Evolutionary conservation across 2,113 vertebrate species (phyloP).

Genomic region (Polypterus bichir): DNA sequence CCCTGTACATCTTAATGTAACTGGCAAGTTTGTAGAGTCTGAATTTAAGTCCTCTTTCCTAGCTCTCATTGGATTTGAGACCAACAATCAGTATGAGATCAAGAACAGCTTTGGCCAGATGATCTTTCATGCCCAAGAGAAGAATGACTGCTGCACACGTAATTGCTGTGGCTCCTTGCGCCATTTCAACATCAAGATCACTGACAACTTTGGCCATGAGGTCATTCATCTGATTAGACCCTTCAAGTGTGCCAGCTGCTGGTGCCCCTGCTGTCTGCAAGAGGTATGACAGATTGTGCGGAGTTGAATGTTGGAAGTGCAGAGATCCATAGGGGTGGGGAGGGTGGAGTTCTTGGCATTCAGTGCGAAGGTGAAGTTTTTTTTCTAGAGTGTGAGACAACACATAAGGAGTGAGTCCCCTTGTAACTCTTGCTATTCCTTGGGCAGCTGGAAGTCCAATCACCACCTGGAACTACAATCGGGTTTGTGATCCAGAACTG

Average conservation of each 20-base stretch:
- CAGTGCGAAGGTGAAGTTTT: not conserved
- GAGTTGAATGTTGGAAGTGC: not conserved
- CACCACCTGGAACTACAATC: constrained; percentile 68
- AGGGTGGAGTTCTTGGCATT: not conserved
- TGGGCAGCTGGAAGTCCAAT: constrained; percentile 71
- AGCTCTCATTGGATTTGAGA: constrained; percentile 70
- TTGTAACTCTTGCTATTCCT: not conserved
- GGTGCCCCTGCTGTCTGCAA: constrained; percentile 76
- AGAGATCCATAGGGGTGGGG: not conserved
- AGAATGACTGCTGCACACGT: constrained; percentile 70
- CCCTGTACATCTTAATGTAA: too few relatives aligned
- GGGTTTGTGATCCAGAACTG: constrained; percentile 72
- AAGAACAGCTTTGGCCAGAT: constrained; percentile 69
- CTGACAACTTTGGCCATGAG: constrained; percentile 58
- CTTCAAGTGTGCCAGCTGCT: constrained; percentile 66
- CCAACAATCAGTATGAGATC: constrained; percentile 69
- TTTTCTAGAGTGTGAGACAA: not conserved
- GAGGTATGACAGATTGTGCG: constrained; percentile 44
- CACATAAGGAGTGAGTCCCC: too few relatives aligned
- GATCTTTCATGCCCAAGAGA: constrained; percentile 69
- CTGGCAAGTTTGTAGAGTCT: too few relatives aligned
- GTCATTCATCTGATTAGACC: constrained; percentile 71
- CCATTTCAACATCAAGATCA: constrained; percentile 70
- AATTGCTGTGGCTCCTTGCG: constrained; percentile 74
- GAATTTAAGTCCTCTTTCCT: constrained; percentile 1